phyloP scores from a whole-genome alignment of 2,113 vertebrate genomes.

The Hystrix brachyura region DNA sequence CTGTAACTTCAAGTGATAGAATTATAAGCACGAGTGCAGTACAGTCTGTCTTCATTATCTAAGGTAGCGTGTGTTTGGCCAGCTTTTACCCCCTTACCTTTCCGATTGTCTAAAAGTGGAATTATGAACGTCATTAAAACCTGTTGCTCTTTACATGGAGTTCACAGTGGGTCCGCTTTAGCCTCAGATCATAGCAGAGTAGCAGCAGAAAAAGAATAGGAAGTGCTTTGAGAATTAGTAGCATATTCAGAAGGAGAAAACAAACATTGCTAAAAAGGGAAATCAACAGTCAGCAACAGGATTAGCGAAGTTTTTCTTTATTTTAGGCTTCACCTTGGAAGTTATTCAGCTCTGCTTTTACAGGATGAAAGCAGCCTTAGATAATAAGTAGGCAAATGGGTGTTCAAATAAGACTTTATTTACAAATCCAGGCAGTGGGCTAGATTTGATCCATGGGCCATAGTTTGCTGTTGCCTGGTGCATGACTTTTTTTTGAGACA shows the following conservation, averaged over 20 bases:
- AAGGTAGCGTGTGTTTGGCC: conserved; percentile 20
- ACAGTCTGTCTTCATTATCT: conserved; percentile 27
- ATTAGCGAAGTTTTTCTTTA: background rate
- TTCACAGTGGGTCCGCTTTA: background rate
- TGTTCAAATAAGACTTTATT: conserved; percentile 5
- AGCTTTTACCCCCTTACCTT: background rate
- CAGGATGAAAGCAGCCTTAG: background rate
- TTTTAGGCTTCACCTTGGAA: conserved; percentile 5
- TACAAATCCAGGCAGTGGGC: background rate
- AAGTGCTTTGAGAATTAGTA: conserved; percentile 13
- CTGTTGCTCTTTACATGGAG: background rate
- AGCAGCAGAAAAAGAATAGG: conserved; percentile 42
- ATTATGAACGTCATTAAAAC: background rate
- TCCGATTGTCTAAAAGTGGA: background rate
- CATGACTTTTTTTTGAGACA: background rate
- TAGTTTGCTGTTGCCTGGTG: background rate
- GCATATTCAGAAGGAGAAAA: conserved; percentile 56
- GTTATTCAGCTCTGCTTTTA: background rate
- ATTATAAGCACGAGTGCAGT: background rate
- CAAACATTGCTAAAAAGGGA: conserved; percentile 12
- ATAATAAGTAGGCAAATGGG: background rate
- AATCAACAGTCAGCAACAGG: background rate
- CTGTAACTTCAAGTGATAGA: conserved; percentile 56
- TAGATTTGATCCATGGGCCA: background rate
- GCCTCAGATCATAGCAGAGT: conserved; percentile 18